Percentiles rank a stretch among this genome's conserved stretches.
These are phyloP conservation scores for Thalassarche chlororhynchos DNA, from an alignment of 2,113 vertebrate genomes.

Conservation along the genomic window DNA sequence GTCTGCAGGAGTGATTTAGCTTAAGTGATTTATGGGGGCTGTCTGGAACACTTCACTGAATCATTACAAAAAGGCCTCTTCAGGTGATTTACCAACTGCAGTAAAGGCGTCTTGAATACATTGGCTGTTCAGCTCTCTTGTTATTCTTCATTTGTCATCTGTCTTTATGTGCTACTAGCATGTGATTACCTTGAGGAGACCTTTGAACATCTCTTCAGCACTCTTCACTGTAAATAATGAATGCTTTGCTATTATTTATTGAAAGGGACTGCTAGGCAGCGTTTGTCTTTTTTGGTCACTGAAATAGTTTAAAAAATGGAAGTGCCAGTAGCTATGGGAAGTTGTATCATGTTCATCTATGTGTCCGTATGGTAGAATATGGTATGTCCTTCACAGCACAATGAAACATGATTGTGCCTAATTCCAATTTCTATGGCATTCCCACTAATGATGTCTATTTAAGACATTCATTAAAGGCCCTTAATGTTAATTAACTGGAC, in stretches of 20 bases:
- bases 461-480: constrained; percentile 71
- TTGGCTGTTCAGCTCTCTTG: neutral
- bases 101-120: neutral
- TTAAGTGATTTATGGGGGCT: neutral
- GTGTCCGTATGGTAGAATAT: neutral
- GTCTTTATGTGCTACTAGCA: neutral
- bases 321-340: neutral
- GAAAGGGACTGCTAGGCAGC: neutral
- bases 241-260: neutral
- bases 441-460: constrained; percentile 68
- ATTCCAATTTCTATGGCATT: constrained; percentile 68
- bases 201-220: neutral
- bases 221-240: neutral
- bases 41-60: neutral
- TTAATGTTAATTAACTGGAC: constrained; percentile 76
- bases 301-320: neutral
- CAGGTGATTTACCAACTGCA: neutral
- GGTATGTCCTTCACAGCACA: constrained; percentile 67
- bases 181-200: neutral
- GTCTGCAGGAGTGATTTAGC: neutral
- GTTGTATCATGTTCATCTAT: neutral
- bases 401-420: constrained; percentile 53
- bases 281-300: neutral
- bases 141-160: neutral
- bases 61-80: neutral